Evolutionary conservation across 2,797 vertebrate species (phyloP).

Genomic region (Novumbra hubbsi): DNA sequence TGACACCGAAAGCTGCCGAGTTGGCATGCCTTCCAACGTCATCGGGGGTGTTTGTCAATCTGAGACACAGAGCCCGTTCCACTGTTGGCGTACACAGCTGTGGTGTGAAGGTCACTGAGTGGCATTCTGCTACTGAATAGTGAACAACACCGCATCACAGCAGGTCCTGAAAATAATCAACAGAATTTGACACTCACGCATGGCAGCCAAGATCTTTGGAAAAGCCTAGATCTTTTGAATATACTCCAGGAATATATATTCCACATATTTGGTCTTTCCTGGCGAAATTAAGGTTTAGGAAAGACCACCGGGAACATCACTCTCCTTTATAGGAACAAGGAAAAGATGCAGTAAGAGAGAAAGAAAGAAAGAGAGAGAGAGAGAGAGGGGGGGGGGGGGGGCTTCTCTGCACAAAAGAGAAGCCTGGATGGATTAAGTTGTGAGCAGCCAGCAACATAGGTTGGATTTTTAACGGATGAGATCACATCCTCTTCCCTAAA

Average conservation of each 20-base stretch:
- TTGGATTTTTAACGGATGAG: slow-evolving; percentile 87
- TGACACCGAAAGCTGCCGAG: too few species aligned
- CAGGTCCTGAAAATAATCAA: neutral
- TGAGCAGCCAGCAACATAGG: slow-evolving; percentile 85
- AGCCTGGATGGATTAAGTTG: slow-evolving; percentile 86
- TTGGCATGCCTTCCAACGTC: neutral
- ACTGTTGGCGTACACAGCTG: neutral
- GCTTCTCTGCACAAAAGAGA: slow-evolving; percentile 72
- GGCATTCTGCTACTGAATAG: neutral
- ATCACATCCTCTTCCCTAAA: slow-evolving; percentile 89
- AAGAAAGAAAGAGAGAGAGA: slow-evolving; percentile 2
- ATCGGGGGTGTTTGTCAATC: neutral
- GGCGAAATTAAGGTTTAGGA: too few species aligned
- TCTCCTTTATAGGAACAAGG: neutral
- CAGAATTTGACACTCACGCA: neutral
- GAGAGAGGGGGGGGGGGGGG: slow-evolving; percentile 54
- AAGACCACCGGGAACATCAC: neutral
- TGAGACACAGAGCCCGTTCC: neutral
- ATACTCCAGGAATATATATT: neutral
- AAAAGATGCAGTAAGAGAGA: neutral
- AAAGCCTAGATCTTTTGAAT: neutral
- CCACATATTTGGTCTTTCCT: neutral
- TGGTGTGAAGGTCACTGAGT: neutral
- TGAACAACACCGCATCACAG: neutral
- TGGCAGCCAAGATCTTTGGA: neutral